These are phyloP conservation scores for Actinostola sp. DNA, from an alignment of 92 coral and sea anemone genomes.

Conservation along the genomic window DNA sequence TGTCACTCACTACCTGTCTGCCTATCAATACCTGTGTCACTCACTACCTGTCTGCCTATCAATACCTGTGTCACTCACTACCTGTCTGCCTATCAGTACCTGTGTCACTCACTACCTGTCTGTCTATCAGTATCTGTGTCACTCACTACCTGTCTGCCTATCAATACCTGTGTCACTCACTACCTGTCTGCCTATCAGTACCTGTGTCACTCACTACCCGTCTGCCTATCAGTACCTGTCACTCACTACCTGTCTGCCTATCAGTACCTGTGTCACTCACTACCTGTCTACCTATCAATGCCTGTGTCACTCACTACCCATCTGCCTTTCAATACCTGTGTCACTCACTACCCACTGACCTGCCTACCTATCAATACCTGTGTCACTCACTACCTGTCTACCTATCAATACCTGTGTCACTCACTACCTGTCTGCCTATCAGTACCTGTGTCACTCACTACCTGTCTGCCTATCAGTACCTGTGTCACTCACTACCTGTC, in stretches of 20 bases:
- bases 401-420: neutral
- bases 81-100: neutral
- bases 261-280: too few species aligned
- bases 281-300: slow-evolving; percentile 4
- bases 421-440: slow-evolving; percentile 13
- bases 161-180: neutral
- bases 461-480: neutral
- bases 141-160: neutral
- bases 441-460: neutral
- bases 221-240: slow-evolving; percentile 2
- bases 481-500: neutral
- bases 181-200: neutral
- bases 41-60: neutral
- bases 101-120: slow-evolving; percentile 11
- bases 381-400: neutral
- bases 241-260: neutral
- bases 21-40: slow-evolving; percentile 2
- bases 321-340: slow-evolving; percentile 8
- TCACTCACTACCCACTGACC: neutral
- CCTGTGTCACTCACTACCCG: slow-evolving; percentile 4
- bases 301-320: slow-evolving; percentile 7
- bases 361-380: neutral
- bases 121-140: neutral
- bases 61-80: neutral
- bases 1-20: neutral